phyloP scores from a whole-genome alignment of 2,797 vertebrate species.

The Halcyon smyrnensis region DNA sequence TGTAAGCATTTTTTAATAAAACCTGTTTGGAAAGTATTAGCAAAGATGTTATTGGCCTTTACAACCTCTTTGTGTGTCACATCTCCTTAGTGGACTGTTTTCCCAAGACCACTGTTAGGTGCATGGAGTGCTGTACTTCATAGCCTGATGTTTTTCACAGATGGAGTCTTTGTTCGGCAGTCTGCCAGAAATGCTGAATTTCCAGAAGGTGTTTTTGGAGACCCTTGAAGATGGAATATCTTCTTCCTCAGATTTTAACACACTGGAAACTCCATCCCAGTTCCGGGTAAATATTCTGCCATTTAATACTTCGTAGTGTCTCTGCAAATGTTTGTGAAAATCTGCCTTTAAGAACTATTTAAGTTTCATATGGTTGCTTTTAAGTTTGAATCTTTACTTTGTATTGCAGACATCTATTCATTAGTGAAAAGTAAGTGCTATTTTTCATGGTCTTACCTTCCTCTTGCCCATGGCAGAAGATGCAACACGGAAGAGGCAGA shows the following conservation, averaged over 20 bases:
- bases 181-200: slow-evolving; percentile 96
- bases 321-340: background rate
- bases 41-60: background rate
- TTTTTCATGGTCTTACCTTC: background rate
- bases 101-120: background rate
- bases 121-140: background rate
- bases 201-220: slow-evolving; percentile 96
- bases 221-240: slow-evolving; percentile 94
- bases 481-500: background rate
- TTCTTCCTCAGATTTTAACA: slow-evolving; percentile 89
- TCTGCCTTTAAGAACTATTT: background rate
- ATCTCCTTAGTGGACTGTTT: background rate
- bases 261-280: slow-evolving; percentile 91
- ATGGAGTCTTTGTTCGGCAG: slow-evolving; percentile 98
- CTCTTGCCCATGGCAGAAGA: background rate
- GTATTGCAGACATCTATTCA: background rate
- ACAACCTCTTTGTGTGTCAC: background rate
- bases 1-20: background rate
- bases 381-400: background rate
- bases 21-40: background rate
- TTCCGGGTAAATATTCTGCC: slow-evolving; percentile 85
- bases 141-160: slow-evolving; percentile 69
- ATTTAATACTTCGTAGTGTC: background rate
- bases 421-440: background rate
- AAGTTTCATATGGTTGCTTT: background rate